Conservation (phyloP, 2,888 invertebrate species). For the Meteorus colon region DNA sequence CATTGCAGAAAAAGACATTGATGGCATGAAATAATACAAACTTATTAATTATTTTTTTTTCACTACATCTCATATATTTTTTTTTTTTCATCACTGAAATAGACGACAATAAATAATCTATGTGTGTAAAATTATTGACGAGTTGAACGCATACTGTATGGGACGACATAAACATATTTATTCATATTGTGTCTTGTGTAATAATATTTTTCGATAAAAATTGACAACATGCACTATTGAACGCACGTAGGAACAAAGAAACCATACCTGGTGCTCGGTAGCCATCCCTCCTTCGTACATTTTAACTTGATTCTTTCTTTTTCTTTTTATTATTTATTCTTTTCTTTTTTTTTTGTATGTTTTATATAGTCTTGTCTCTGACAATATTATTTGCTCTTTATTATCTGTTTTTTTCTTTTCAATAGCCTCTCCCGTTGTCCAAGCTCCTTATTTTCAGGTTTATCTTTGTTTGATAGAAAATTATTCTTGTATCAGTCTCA, state of each 20-base stretch:
- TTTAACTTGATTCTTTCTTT: constrained; percentile 50
- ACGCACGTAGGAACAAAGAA: constrained; percentile 40
- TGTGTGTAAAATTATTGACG: not conserved
- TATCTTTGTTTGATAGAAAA: constrained; percentile 32
- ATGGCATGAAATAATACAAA: constrained; percentile 4
- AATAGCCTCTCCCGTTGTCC: constrained; percentile 33
- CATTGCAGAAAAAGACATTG: constrained; percentile 17
- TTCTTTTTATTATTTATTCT: constrained; percentile 4
- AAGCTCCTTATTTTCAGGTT: constrained; percentile 26
- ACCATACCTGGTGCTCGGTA: constrained; percentile 70
- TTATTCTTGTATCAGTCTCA: constrained; percentile 41
- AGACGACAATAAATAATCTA: constrained; percentile 41
- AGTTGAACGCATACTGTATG: constrained; percentile 1
- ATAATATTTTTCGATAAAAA: constrained; percentile 12
- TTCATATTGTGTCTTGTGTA: not conserved
- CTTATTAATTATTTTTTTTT: not conserved
- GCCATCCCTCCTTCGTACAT: constrained; percentile 71
- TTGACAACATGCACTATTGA: constrained; percentile 44
- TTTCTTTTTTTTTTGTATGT: constrained; percentile 1
- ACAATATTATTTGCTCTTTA: constrained; percentile 2
- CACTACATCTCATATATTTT: constrained; percentile 17
- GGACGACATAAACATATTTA: not conserved
- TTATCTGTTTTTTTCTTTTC: constrained; percentile 23
- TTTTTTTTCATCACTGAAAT: constrained; percentile 37
- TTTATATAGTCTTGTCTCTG: constrained; percentile 4